phyloP scores from a whole-genome alignment of 2,888 invertebrate genomes.

The Tipula confusa region DNA sequence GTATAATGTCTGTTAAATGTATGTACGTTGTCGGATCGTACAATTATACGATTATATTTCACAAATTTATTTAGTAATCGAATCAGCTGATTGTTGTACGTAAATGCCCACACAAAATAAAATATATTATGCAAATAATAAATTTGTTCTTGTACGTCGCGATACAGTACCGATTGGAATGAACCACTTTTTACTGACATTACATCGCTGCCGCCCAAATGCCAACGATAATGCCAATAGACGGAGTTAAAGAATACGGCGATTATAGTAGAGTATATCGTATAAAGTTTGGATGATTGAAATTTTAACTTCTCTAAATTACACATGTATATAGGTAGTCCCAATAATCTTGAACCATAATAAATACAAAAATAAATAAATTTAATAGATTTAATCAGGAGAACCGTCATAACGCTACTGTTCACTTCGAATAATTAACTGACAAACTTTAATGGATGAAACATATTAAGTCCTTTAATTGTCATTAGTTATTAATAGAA shows the following conservation, averaged over 20 bases:
- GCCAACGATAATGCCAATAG: background rate
- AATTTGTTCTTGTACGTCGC: background rate
- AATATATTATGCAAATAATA: background rate
- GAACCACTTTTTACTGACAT: background rate
- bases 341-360: background rate
- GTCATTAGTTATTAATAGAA: too few relatives aligned
- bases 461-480: too few relatives aligned
- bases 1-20: background rate
- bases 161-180: background rate
- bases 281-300: background rate
- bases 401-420: background rate
- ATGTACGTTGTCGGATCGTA: background rate
- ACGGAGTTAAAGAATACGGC: background rate
- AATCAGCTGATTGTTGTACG: background rate
- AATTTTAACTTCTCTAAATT: background rate
- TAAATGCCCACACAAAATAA: background rate
- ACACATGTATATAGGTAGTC: background rate
- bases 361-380: background rate
- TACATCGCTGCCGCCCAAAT: background rate
- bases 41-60: background rate
- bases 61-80: background rate
- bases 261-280: background rate
- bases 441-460: too few relatives aligned
- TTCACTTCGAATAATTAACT: background rate
- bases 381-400: background rate